Conservation (phyloP, 2,888 invertebrate genomes). For the Lasioglossum oenotherae region DNA sequence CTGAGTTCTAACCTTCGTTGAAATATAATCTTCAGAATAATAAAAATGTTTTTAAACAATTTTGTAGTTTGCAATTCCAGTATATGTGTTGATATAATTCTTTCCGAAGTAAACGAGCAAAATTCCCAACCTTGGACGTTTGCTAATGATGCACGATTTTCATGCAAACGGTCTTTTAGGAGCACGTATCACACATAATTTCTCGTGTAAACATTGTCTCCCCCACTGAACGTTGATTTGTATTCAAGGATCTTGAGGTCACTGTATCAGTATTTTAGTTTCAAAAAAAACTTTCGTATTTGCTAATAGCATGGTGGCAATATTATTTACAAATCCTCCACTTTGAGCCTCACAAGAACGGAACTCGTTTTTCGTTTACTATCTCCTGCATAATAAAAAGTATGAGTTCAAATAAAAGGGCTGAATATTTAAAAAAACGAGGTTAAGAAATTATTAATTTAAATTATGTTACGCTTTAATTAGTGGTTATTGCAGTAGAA, state of each 20-base stretch:
- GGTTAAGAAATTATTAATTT: no score
- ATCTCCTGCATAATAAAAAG: background rate
- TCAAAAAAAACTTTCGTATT: background rate
- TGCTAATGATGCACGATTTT: conserved; percentile 16
- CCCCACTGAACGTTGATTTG: background rate
- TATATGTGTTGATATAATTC: background rate
- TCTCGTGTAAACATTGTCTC: conserved; percentile 1
- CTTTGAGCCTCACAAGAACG: background rate
- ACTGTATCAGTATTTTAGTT: background rate
- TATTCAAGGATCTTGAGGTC: conserved; percentile 13
- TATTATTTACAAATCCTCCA: background rate
- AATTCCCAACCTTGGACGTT: conserved; percentile 24
- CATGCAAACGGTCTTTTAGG: conserved; percentile 25
- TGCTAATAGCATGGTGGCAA: no score
- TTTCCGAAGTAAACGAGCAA: background rate
- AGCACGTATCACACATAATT: conserved; percentile 18
- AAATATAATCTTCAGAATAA: conserved; percentile 1
- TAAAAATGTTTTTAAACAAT: background rate
- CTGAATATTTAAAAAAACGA: no score
- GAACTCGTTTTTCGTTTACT: background rate
- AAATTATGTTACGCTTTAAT: no score
- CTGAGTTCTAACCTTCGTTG: no score
- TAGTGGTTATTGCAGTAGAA: no score
- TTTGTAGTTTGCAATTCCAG: conserved; percentile 11
- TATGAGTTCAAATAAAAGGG: no score